Base-by-base conservation (phyloP, 2,113 vertebrate genomes). In the Hippopotamus amphibius region DNA sequence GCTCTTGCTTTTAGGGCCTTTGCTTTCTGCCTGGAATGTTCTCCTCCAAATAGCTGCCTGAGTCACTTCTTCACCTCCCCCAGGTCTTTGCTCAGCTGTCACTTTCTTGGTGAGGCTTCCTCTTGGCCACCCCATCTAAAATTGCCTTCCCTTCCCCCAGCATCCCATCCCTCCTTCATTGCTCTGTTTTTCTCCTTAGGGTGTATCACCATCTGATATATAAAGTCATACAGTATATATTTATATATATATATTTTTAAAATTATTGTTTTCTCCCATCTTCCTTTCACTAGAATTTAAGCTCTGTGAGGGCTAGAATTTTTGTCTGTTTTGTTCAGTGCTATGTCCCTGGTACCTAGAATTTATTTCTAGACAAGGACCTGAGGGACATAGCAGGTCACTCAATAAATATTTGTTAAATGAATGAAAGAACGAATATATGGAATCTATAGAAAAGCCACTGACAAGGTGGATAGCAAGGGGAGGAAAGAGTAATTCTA, bases 1-100 rank as follows among this genome's bases (percentile, higher is more conserved):
- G 65, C 76, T 94, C 55, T 95, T 2, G 71, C 95, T 94, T 94
- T 96, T 33, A 74, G 93, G 93, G 88, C 55, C 37, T 97, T 95
- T 96, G 63, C 91, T 88, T 97, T 88, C 88, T 82, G 48, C 88
- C 28, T 94, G 93, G 74, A 97, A 96, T 90, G 53, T 66, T 88
- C 14, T 92, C 93, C 28, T 95, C 43, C 59, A 55, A 96, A 68
- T 81, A 94, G 30, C 90, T 94, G 59, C 81, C 77, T 96, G 96
- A 97, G 86, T 98, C 88, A 96, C 68, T 66, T 92, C 30, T 59
- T 92, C 59, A 88, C 90, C 85, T 96, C 77, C 91, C 57, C 85
- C 93, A 93, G 22, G 82, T 94, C 92, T 95, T 77, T 82, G 57
- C 84, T 90, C 53, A 96, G 68, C 68, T 77, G 66, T 86, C 63